A percentile compares a stretch with the other conserved stretches of the same genome.
These are phyloP conservation scores for Formica selysi DNA, from an alignment of 1,140 invertebrate species.

Conservation along the genomic window DNA sequence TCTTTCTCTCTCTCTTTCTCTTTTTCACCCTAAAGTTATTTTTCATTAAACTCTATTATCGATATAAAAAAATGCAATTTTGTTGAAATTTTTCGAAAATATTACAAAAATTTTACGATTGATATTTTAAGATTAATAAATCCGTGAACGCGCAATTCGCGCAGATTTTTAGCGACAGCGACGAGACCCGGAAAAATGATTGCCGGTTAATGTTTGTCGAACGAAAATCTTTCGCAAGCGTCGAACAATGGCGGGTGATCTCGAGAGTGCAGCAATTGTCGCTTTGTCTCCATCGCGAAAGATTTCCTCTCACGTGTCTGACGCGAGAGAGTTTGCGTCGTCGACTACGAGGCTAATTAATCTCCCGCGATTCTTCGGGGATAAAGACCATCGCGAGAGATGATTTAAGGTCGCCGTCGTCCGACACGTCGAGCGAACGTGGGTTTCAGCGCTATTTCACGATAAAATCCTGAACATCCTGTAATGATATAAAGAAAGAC, in stretches of 20 bases:
- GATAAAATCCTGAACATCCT: background rate
- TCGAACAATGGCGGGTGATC: conserved; percentile 20
- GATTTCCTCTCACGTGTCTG: conserved; percentile 26
- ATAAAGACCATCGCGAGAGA: conserved; percentile 19
- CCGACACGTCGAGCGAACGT: background rate
- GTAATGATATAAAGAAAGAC: background rate
- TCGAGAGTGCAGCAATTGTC: conserved; percentile 37
- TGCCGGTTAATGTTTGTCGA: background rate
- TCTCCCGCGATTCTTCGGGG: conserved; percentile 31
- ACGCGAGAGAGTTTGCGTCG: conserved; percentile 24
- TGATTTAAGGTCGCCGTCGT: conserved; percentile 34
- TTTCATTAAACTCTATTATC: background rate
- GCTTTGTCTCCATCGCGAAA: conserved; percentile 4
- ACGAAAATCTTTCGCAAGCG: conserved; percentile 25
- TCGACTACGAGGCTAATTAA: conserved; percentile 45
- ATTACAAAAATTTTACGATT: background rate
- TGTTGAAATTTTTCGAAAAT: background rate
- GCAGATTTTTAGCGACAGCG: background rate
- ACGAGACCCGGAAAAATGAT: background rate
- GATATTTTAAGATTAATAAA: conserved; percentile 30
- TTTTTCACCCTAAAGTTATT: no score
- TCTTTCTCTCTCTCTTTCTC: no score
- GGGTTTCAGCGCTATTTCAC: background rate
- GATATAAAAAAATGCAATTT: background rate
- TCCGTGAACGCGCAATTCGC: background rate